These are phyloP conservation scores for Epicampocera succincta DNA, from an alignment of 2,888 invertebrate species.

Conservation along the genomic window DNA sequence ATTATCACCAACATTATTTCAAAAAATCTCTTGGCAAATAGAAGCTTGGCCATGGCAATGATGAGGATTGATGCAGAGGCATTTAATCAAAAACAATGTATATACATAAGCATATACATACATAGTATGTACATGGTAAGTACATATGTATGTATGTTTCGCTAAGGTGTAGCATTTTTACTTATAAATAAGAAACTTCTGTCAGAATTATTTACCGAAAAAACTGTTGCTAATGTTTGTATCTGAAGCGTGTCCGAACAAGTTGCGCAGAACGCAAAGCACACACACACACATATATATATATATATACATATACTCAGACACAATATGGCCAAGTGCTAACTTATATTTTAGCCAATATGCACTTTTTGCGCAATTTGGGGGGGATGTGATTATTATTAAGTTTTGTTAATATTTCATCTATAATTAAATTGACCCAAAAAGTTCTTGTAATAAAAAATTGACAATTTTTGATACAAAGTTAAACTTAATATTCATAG, in stretches of 20 bases:
- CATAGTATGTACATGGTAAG: no score
- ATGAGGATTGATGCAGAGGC: no score
- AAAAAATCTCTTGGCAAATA: no score
- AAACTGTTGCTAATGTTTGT: slow-evolving; percentile 17
- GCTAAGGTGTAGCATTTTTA: no score
- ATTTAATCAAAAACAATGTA: no score
- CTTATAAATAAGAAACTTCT: no score
- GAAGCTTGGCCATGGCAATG: no score
- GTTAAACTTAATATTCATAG: slow-evolving; percentile 55
- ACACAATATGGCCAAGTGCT: neutral
- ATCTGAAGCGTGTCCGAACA: neutral
- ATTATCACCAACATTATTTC: no score
- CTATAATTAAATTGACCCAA: slow-evolving; percentile 69
- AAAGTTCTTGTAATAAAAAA: slow-evolving; percentile 69
- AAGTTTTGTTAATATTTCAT: slow-evolving; percentile 52
- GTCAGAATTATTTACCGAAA: no score
- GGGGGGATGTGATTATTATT: slow-evolving; percentile 43
- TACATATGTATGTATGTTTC: no score
- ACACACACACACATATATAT: neutral
- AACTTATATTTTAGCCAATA: slow-evolving; percentile 39
- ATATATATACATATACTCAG: neutral
- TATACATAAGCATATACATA: no score
- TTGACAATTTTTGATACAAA: slow-evolving; percentile 62
- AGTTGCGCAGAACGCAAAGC: slow-evolving; percentile 1
- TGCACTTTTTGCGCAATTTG: slow-evolving; percentile 39